Base-by-base conservation (phyloP, 37 sponge, comb jelly and placozoan genomes). In the Corticium candelabrum region DNA sequence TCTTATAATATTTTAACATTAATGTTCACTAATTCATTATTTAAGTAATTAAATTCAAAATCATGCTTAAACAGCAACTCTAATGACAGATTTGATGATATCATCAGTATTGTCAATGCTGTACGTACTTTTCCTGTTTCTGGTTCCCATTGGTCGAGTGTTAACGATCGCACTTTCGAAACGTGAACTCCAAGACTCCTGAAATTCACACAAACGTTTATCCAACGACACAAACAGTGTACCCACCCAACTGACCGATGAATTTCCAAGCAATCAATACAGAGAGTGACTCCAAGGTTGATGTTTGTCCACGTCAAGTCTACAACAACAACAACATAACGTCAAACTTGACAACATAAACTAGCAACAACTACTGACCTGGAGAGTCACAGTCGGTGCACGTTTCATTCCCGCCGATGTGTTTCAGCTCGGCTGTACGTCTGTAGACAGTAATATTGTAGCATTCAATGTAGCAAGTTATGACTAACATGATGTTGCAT, bases 231-330 rank as follows among this genome's bases (percentile, higher is more conserved):
- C 5, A 43, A 11, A 43, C 11, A 43, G 11, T 21, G 56, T 21
- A 27, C 36, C 15, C 11, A 21, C 56, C 56, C 56, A 43, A 43
- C 30, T 2, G 71, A 82, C 82, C 86, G 72, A 43, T 92, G 93
- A 21, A 92, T 84, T 0, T 90, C 93, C 11, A 84, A 92, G 85
- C 93, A 92, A 69, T 92, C 93, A 3, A 92, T 92, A 40, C 93
- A 92, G 39, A 92, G 82, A 57, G 85, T 43, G 69, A 92, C 77
- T 1, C 90, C 89, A 39, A 86, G 85, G 81, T 89, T 92, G 77
- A 92, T 89, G 82, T 84, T 85, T 0, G 89, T 84, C 93, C 93
- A 92, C 36, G 86, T 89, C 3, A 90, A 90, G 69, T 81, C 84
- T 83, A 67, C 0, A 67, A 40, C n/a, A 21, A 77, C 7, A 34